Percentiles rank a stretch among this genome's conserved stretches.
Conservation (phyloP, 92 coral and sea anemone genomes). For the Isaurus tuberculatus region DNA sequence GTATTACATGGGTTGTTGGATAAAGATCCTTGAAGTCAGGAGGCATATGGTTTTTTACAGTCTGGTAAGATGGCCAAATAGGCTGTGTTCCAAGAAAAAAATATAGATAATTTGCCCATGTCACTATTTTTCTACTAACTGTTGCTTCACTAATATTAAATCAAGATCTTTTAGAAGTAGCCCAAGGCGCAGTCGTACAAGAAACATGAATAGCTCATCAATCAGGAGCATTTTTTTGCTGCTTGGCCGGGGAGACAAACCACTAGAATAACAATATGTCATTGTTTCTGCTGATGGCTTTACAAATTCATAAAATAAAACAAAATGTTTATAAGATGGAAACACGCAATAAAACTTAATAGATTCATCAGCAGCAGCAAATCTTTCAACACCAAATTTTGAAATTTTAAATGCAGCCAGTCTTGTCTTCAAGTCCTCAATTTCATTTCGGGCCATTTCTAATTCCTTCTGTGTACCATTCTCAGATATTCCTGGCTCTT, state of each 20-base stretch:
- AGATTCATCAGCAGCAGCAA: constrained; percentile 6
- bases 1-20: no score
- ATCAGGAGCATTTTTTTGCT: constrained; percentile 21
- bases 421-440: not conserved
- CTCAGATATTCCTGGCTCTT: not conserved
- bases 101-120: no score
- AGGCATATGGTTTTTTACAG: no score
- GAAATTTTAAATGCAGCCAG: constrained; percentile 7
- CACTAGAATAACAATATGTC: constrained; percentile 18
- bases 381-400: constrained; percentile 8
- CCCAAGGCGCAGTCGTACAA: not conserved
- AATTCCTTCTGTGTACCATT: not conserved
- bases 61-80: no score
- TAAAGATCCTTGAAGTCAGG: no score
- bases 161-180: no score
- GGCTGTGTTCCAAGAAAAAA: no score
- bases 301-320: constrained; percentile 4
- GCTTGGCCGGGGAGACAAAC: not conserved
- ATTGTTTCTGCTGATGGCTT: not conserved
- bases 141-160: no score
- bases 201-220: constrained; percentile 6
- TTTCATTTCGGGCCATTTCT: not conserved
- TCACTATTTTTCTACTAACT: no score
- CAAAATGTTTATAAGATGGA: constrained; percentile 9
- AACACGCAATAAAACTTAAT: constrained; percentile 7